Conservation (phyloP, 2,888 invertebrate genomes). For the Drosophila melanosoma region DNA sequence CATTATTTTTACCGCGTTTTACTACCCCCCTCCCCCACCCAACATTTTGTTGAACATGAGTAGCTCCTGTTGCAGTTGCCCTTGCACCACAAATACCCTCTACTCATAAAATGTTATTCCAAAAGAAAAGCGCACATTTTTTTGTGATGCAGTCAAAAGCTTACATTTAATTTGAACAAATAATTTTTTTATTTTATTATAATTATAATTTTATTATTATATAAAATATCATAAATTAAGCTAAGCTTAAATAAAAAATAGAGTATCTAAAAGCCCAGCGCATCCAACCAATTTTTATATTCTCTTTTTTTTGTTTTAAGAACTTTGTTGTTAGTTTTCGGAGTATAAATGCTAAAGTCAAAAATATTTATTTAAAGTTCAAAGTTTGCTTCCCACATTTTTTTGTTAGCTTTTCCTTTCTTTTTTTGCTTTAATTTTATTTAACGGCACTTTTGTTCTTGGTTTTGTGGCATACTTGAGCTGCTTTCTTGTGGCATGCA, state of each 20-base stretch:
- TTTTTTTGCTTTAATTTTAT: slow-evolving; percentile 60
- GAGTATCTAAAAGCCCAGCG: neutral
- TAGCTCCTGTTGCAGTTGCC: slow-evolving; percentile 14
- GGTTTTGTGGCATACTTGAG: slow-evolving; percentile 33
- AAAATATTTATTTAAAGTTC: slow-evolving; percentile 73
- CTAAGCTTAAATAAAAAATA: neutral
- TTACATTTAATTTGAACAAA: neutral
- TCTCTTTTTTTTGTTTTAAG: slow-evolving; percentile 55
- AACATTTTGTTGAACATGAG: slow-evolving; percentile 46
- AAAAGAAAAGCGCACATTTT: no score
- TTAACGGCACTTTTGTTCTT: slow-evolving; percentile 65
- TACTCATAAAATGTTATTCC: neutral
- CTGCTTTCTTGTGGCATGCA: slow-evolving; percentile 30
- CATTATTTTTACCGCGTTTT: slow-evolving; percentile 72
- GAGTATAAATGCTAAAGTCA: slow-evolving; percentile 50
- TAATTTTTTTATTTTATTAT: neutral
- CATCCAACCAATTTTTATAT: neutral
- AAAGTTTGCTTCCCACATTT: slow-evolving; percentile 40
- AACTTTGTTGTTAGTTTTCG: slow-evolving; percentile 54
- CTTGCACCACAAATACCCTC: slow-evolving; percentile 18
- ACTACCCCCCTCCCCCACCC: slow-evolving; percentile 26
- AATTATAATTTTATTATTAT: no score
- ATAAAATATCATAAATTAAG: neutral
- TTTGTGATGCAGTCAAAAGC: neutral
- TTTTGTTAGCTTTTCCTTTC: slow-evolving; percentile 1